phyloP scores from a whole-genome alignment of 2,797 vertebrate genomes.

The Anomalospiza imberbis region DNA sequence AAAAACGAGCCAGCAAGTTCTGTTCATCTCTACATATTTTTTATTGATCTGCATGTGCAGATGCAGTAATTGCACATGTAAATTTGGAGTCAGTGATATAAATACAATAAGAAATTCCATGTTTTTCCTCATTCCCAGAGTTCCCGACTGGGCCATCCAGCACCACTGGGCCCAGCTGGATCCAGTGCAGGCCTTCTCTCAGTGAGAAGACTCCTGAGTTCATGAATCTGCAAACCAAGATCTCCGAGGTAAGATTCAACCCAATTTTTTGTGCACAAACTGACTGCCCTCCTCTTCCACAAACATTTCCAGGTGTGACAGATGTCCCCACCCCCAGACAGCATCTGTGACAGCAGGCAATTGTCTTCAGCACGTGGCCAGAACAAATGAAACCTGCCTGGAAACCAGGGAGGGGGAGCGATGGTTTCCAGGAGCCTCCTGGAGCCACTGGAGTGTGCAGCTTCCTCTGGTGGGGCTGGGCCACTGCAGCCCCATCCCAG shows the following conservation, averaged over 20 bases:
- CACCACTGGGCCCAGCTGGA: background rate
- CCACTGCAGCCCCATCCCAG: background rate
- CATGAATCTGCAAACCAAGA: background rate
- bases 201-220: background rate
- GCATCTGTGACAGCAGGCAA: background rate
- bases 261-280: background rate
- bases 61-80: background rate
- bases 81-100: background rate
- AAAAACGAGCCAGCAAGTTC: background rate
- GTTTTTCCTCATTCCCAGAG: background rate
- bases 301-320: background rate
- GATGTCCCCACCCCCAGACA: background rate
- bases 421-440: background rate
- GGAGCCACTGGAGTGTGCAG: background rate
- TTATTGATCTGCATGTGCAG: background rate
- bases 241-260: background rate
- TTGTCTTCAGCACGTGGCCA: background rate
- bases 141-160: background rate
- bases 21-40: background rate
- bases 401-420: background rate
- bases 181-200: no score
- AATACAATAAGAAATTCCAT: background rate
- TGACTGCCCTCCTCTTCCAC: background rate
- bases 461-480: background rate
- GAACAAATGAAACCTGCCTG: background rate